Base-by-base conservation (phyloP, 2,888 invertebrate species). In the Pachliopta kotzebuea region DNA sequence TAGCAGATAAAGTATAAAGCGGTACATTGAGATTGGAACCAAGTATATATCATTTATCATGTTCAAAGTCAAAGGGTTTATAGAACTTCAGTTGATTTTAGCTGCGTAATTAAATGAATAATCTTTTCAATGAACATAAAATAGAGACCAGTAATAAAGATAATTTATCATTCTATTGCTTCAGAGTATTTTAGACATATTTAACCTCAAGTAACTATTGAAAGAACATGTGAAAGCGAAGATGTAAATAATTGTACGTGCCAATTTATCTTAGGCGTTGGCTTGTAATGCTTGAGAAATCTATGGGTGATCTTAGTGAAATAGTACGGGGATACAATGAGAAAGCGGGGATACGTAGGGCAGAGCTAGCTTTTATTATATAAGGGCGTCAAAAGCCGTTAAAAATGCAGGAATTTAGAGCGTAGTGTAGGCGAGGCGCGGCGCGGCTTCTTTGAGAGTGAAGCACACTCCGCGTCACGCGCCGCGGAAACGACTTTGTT, bases 391-490 rank as follows among this genome's bases (percentile, higher is more conserved):
- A 62, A 57, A 58, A 60, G 49, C 57, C 58, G 66, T 68, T 68
- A 65, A 72, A 72, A 68, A 71, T 67, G 62, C 67, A 69, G 67
- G 53, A 66, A 66, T 64, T 60, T 68, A 65, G 60, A 66, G 64
- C 67, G 68, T 57, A 57, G 67, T 57, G 45, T 63, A 55, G 59
- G 67, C 63, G 66, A 63, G 67, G 57, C 64, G 66, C 70, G 67
- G 57, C 64, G 66, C 70, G 68, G 74, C 69, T 72, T 67, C 76
- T 77, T 73, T 74, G 68, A 74, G 68, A 73, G 70, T 74, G 70
- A 77, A 77, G 78, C 72, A 72, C 76, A 71, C 76, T 77, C 68
- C 70, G 73, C 70, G 72, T 73, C 64, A 70, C 72, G 72, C 73
- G 71, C 69, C 68, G 67, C 67, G 69, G 65, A 67, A 72, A 69